Evolutionary conservation across 2,797 vertebrate species (phyloP), one percentile per base, ranked within the genome.

Genomic region (Holocentrus rufus): DNA sequence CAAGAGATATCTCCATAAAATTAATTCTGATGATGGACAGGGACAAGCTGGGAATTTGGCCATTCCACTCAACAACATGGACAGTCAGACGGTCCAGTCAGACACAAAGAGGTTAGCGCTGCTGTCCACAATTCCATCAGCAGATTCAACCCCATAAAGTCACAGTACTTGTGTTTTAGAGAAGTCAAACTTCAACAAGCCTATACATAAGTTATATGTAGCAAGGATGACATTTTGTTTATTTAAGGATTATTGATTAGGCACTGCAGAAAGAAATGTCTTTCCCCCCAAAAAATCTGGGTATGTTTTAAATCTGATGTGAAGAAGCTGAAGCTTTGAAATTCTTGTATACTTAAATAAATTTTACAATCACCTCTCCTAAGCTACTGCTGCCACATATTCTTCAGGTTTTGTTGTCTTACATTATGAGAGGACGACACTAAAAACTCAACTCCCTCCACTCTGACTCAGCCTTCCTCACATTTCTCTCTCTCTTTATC

Each of bases 1-100:
- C 69, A 92, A 92, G 68, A 76, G 85, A 47, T 92, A 65, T 57
- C 75, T 89, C 11, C 86, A 85, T 1, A 55, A 79, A 2, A 65
- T 89, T 7, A 72, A 81, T 52, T 74, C 75, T 17, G 87, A 85
- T 53, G 82, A 81, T 27, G 72, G 52, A 1, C 80, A 81, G 2
- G 76, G 58, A 10, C 72, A 79, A 25, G 78, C 53, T 0, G 70
- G 52, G 1, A 86, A 87, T 18, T 72, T 88, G 34, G 79, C 81
- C 4, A 75, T 94, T 58, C 92, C 92, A 0, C 74, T 92, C 39
- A 86, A 84, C 60, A 86, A 80, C 22, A 59, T 91, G 60, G 71
- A 85, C 57, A 92, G 89, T n/a, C 82, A 89, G 47, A 88, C 79
- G 1, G 79, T 59, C 63, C 81, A 86, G 2, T 84, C 70, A 13